Evolutionary conservation across 2,888 invertebrate genomes (phyloP).

Genomic region (Oxycera nigricornis): DNA sequence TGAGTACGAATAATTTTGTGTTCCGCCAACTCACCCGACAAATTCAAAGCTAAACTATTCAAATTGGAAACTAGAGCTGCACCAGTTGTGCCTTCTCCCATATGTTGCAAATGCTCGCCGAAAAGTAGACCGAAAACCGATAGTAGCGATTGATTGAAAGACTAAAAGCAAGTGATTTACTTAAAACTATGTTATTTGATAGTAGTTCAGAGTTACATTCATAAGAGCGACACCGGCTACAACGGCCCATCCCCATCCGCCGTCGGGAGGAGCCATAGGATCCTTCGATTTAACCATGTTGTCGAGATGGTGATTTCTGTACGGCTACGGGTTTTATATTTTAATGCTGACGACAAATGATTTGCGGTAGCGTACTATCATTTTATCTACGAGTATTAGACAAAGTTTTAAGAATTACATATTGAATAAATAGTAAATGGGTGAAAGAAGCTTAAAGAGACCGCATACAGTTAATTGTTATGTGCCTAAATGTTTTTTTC

Average conservation of each 20-base stretch:
- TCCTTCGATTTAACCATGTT: too few relatives aligned
- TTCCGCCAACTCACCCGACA: slow-evolving; percentile 60
- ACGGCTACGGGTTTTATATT: too few relatives aligned
- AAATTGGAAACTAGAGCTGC: slow-evolving; percentile 73
- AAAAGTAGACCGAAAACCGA: slow-evolving; percentile 75
- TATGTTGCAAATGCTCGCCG: slow-evolving; percentile 68
- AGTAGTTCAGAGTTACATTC: slow-evolving; percentile 65
- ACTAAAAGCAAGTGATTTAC: slow-evolving; percentile 60
- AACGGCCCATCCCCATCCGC: slow-evolving; percentile 79
- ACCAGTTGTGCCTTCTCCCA: slow-evolving; percentile 71
- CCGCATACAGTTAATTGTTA: too few relatives aligned
- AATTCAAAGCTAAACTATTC: slow-evolving; percentile 70
- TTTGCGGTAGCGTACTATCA: too few relatives aligned
- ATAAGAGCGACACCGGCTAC: slow-evolving; percentile 70
- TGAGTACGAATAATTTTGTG: not conserved
- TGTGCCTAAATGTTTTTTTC: too few relatives aligned
- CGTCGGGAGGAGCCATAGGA: slow-evolving; percentile 65
- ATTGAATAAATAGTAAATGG: too few relatives aligned
- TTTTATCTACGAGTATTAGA: too few relatives aligned
- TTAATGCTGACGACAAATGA: too few relatives aligned
- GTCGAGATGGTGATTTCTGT: too few relatives aligned
- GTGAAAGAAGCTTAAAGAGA: too few relatives aligned
- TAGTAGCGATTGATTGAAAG: slow-evolving; percentile 75
- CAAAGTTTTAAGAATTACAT: too few relatives aligned
- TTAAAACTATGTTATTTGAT: not conserved